phyloP scores from a whole-genome alignment of 2,888 invertebrate genomes.

The Tigriopus californicus region DNA sequence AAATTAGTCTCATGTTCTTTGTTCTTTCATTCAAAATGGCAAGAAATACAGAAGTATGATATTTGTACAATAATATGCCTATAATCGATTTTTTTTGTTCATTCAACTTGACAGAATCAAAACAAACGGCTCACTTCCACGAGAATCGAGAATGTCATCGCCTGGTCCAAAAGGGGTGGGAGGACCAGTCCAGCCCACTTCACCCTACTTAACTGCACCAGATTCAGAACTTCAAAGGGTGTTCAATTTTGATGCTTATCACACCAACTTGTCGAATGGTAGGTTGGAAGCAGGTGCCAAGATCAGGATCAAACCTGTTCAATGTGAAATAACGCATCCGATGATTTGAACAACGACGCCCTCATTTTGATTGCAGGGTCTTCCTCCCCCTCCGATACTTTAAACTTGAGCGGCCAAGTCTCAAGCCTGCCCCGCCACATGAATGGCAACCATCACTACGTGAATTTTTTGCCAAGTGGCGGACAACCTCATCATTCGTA shows the following conservation, averaged over 20 bases:
- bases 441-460: conserved; percentile 15
- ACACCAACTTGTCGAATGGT: no score
- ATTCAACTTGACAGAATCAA: conserved; percentile 44
- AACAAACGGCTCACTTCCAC: conserved; percentile 69
- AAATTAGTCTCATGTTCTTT: no score
- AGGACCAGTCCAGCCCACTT: not conserved
- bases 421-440: conserved; percentile 18
- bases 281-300: no score
- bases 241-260: not conserved
- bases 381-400: conserved; percentile 2
- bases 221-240: not conserved
- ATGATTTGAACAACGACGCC: not conserved
- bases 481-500: conserved; percentile 17
- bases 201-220: not conserved
- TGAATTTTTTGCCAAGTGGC: conserved; percentile 21
- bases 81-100: no score
- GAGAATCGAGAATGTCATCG: conserved; percentile 28
- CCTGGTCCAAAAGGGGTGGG: conserved; percentile 17
- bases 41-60: no score
- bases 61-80: no score
- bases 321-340: no score
- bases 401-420: conserved; percentile 7
- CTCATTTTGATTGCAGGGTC: not conserved
- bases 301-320: no score
- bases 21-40: no score